phyloP scores from a whole-genome alignment of 2,888 invertebrate species.

The Cosmorhoe ocellata region DNA sequence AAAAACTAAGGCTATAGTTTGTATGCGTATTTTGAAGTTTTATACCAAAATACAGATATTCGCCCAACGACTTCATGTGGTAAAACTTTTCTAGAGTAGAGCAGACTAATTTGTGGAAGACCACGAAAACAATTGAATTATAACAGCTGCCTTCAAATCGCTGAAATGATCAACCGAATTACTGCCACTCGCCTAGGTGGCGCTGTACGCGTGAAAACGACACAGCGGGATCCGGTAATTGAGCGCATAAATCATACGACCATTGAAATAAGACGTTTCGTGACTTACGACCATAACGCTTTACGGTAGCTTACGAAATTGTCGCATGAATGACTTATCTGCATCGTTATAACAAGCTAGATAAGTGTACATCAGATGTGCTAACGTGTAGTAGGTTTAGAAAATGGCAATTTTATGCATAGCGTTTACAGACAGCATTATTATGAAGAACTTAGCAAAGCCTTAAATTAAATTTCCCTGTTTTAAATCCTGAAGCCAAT shows the following conservation, averaged over 20 bases:
- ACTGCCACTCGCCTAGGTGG: conserved; percentile 13
- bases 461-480: no score
- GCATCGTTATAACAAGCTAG: background rate
- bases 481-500: no score
- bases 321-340: conserved; percentile 1
- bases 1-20: no score
- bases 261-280: conserved; percentile 67
- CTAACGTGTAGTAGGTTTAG: no score
- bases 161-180: conserved; percentile 21
- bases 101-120: conserved; percentile 32
- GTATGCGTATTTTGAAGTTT: no score
- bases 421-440: no score
- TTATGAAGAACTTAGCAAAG: no score
- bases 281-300: conserved; percentile 39
- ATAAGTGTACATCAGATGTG: no score
- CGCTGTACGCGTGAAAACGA: conserved; percentile 27
- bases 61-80: no score
- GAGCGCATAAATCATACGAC: conserved; percentile 68
- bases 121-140: conserved; percentile 5
- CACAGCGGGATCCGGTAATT: conserved; percentile 65
- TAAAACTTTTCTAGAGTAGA: no score
- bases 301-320: conserved; percentile 3
- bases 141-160: conserved; percentile 14
- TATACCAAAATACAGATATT: no score
- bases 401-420: no score